Conservation (phyloP, 1,140 invertebrate species). For the Choristoneura fumiferana region DNA sequence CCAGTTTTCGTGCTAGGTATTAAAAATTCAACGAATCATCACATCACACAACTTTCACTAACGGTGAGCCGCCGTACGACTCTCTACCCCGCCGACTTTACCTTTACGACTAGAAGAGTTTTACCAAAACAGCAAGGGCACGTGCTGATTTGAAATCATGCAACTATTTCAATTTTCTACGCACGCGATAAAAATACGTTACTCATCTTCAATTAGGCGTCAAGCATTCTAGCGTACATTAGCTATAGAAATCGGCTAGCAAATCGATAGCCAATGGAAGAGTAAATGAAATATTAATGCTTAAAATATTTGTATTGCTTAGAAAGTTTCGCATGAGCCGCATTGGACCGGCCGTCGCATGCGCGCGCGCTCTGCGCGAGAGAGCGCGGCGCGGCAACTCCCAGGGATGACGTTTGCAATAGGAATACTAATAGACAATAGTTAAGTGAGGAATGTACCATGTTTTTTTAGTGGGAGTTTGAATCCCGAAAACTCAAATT, state of each 20-base stretch:
- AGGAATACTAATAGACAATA: background rate
- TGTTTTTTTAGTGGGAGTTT: no score
- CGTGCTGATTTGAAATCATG: background rate
- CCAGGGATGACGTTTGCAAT: background rate
- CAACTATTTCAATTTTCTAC: background rate
- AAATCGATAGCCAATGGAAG: conserved; percentile 49
- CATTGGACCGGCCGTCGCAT: conserved; percentile 68
- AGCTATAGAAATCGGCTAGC: conserved; percentile 44
- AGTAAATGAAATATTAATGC: conserved; percentile 73
- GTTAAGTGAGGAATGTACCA: no score
- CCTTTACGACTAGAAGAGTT: conserved; percentile 21
- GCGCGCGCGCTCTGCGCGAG: conserved; percentile 67
- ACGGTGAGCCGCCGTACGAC: conserved; percentile 27
- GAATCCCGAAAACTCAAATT: no score
- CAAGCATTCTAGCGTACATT: background rate
- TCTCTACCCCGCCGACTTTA: background rate
- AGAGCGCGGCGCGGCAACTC: conserved; percentile 56
- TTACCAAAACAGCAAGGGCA: conserved; percentile 11
- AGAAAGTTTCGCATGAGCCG: conserved; percentile 69
- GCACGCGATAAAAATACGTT: no score
- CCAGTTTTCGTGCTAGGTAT: conserved; percentile 55
- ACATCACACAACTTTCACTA: conserved; percentile 70
- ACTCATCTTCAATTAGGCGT: background rate
- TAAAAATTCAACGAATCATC: conserved; percentile 68
- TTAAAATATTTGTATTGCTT: conserved; percentile 72